A percentile compares a stretch with the other conserved stretches of the same genome.
These are phyloP conservation scores for Gisinianus flammeolus DNA, from an alignment of 2,888 invertebrate species.

Conservation along the genomic window DNA sequence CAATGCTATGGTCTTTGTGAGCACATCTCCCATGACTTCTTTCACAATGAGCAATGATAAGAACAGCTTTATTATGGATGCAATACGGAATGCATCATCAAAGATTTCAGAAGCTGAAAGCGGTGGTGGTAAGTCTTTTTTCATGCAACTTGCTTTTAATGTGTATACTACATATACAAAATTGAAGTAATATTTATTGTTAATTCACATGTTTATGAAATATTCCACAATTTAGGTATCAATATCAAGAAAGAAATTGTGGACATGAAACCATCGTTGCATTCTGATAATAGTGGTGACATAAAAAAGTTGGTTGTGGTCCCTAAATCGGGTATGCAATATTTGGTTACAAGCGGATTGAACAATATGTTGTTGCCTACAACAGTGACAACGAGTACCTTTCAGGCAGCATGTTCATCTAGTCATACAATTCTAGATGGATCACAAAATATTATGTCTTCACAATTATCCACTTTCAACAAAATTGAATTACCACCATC, in stretches of 20 bases:
- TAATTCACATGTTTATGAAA: too few relatives aligned
- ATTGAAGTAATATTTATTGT: too few relatives aligned
- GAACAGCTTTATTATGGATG: background rate
- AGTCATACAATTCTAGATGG: slow-evolving; percentile 20
- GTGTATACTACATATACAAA: too few relatives aligned
- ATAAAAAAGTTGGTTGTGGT: slow-evolving; percentile 31
- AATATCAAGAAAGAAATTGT: slow-evolving; percentile 18
- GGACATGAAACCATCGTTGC: slow-evolving; percentile 6
- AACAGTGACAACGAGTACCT: slow-evolving; percentile 17
- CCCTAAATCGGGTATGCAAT: slow-evolving; percentile 35
- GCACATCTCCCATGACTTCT: background rate
- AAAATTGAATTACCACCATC: slow-evolving; percentile 60
- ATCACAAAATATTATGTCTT: background rate
- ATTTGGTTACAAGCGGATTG: slow-evolving; percentile 23
- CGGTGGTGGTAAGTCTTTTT: too few relatives aligned
- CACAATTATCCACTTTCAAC: background rate
- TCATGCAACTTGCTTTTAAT: too few relatives aligned
- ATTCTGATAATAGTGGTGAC: background rate
- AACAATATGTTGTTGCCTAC: slow-evolving; percentile 10
- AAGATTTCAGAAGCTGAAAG: too few relatives aligned
- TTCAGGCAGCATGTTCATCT: background rate
- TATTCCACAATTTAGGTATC: background rate
- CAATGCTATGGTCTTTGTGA: background rate
- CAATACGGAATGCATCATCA: background rate
- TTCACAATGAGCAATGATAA: background rate